A percentile compares a stretch with the other conserved stretches of the same genome.
phyloP scores from a whole-genome alignment of 2,797 vertebrate genomes.

The Pangasius macronema region DNA sequence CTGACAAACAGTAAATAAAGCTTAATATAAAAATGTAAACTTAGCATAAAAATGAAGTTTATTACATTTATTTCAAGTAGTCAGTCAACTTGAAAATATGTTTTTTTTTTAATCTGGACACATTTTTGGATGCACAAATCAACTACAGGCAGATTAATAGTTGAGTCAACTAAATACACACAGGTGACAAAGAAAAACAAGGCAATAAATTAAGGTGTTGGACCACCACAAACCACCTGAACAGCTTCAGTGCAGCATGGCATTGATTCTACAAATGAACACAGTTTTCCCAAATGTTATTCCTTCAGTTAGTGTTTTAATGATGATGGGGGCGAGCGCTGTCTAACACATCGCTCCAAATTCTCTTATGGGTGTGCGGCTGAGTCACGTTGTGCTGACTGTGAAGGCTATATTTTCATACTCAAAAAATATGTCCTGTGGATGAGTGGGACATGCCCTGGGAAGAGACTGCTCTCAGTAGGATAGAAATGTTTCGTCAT shows the following conservation, averaged over 20 bases:
- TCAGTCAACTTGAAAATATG: background rate
- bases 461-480: background rate
- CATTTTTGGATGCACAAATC: background rate
- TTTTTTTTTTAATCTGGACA: background rate
- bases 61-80: background rate
- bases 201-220: background rate
- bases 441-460: background rate
- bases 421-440: background rate
- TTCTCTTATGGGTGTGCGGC: background rate
- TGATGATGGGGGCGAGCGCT: background rate
- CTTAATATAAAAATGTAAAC: background rate
- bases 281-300: background rate
- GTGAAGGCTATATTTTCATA: background rate
- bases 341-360: background rate
- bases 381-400: background rate
- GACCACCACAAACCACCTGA: background rate
- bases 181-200: conserved; percentile 2
- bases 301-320: background rate
- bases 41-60: background rate
- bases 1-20: background rate
- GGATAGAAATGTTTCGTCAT: background rate
- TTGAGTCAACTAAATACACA: background rate
- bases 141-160: background rate
- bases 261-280: background rate
- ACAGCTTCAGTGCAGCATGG: background rate